Base-by-base conservation (phyloP, 2,888 invertebrate species). In the Drosophila prolongata region DNA sequence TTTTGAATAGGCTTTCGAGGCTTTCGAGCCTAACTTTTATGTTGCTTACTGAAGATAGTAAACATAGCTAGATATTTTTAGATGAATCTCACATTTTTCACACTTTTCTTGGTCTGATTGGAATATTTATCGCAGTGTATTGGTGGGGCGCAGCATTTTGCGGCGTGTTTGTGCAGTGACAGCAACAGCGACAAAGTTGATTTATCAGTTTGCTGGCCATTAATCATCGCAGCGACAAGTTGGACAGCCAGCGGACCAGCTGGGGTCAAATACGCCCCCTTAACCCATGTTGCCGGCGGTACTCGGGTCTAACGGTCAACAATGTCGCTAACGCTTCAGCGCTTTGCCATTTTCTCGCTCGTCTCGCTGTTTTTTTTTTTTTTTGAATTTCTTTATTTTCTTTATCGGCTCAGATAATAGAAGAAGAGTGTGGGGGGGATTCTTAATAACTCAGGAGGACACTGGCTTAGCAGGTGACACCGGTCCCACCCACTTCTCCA, bases 141-240 rank as follows among this genome's bases (percentile, higher is more conserved):
- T 68, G 70, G 60, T 50, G 72, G 77, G 70, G 79, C 69, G 70
- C 79, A 79, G 87, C 78, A 78, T 77, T 86, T 83, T 83, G 85
- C 82, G 87, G 79, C 85, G 86, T 83, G 79, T 84, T 78, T 79
- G 81, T 79, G 79, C 79, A 80, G 77, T 85, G 87, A 87, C 87
- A 87, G 87, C 86, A 80, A 87, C 80, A 82, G 80, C 81, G 86
- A 82, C 85, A 85, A 89, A 89, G 87, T 89, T 89, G 89, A 89
- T 89, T 89, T 89, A 89, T 89, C 89, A 83, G 87, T 83, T 89
- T 85, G 80, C 85, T 80, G 85, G 86, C 87, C 89, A 89, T 89
- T 89, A 89, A 89, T 89, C 89, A 89, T 83, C 79, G 73, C 82
- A 80, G 89, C 87, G 89, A 89, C 89, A 89, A 89, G 89, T 89